Percentiles rank a stretch among this genome's conserved stretches.
Evolutionary conservation across 2,113 vertebrate species (phyloP).

Genomic region (Ceuthmochares aereus): DNA sequence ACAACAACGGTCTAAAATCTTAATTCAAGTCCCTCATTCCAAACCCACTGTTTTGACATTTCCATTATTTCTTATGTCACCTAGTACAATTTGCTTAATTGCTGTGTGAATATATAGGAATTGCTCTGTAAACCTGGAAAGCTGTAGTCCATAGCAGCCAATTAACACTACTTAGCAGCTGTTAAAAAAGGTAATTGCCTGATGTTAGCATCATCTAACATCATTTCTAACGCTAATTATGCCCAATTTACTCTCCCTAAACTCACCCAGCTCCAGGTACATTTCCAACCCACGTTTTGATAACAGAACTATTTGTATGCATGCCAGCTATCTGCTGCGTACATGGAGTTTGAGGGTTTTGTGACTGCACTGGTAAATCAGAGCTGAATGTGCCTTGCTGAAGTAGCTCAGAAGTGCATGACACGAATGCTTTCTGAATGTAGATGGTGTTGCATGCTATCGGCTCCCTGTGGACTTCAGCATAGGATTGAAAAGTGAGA

Average conservation of each 20-base stretch:
- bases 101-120: background rate
- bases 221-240: constrained; percentile 38
- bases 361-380: background rate
- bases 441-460: no score
- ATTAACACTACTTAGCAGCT: constrained; percentile 67
- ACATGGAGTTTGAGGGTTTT: background rate
- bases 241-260: constrained; percentile 13
- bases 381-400: background rate
- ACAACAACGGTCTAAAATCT: background rate
- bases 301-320: background rate
- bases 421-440: background rate
- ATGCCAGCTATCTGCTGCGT: background rate
- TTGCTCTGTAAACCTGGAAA: background rate
- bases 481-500: background rate
- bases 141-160: background rate
- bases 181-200: constrained; percentile 54
- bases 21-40: background rate
- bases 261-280: background rate
- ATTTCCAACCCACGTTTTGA: background rate
- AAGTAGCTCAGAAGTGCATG: background rate
- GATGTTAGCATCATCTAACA: constrained; percentile 17
- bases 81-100: background rate
- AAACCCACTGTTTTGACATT: background rate
- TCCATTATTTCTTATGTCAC: background rate
- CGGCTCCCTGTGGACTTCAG: background rate